Evolutionary conservation across 2,113 vertebrate genomes (phyloP).

Genomic region (Mustelus asterias): DNA sequence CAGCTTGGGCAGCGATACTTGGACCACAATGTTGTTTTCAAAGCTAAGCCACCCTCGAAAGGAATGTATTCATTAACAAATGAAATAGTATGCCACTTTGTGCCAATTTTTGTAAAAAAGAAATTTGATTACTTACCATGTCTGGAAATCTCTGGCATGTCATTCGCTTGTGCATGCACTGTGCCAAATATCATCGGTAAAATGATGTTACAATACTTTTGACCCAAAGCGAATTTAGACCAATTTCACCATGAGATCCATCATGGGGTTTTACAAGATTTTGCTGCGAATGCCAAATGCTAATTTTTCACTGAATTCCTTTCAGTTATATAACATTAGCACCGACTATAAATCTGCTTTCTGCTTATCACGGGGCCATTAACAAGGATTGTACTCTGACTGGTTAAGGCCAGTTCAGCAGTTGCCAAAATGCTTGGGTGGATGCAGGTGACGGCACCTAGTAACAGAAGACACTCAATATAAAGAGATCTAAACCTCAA

Average conservation of each 20-base stretch:
- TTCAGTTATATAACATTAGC: not conserved
- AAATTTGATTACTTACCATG: slow-evolving; percentile 6
- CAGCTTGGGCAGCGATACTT: not conserved
- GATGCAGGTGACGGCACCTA: not conserved
- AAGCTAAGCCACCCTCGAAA: not conserved
- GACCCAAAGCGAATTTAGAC: not conserved
- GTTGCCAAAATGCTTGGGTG: not conserved
- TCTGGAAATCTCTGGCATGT: not conserved
- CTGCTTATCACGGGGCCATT: not conserved
- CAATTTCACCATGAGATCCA: not conserved
- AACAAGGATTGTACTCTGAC: not conserved
- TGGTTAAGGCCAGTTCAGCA: not conserved
- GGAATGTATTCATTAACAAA: not conserved
- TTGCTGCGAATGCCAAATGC: not conserved
- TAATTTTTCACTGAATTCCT: not conserved
- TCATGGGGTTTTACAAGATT: not conserved
- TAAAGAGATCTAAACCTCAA: not conserved
- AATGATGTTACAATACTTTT: not conserved
- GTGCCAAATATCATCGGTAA: not conserved
- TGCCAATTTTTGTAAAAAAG: not conserved
- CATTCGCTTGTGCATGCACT: not conserved
- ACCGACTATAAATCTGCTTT: not conserved
- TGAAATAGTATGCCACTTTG: not conserved
- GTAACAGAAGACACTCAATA: not conserved
- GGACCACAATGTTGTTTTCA: not conserved